These are phyloP conservation scores for Phrynocephalus versicolor DNA, from an alignment of 2,113 vertebrate genomes.

Conservation along the genomic window DNA sequence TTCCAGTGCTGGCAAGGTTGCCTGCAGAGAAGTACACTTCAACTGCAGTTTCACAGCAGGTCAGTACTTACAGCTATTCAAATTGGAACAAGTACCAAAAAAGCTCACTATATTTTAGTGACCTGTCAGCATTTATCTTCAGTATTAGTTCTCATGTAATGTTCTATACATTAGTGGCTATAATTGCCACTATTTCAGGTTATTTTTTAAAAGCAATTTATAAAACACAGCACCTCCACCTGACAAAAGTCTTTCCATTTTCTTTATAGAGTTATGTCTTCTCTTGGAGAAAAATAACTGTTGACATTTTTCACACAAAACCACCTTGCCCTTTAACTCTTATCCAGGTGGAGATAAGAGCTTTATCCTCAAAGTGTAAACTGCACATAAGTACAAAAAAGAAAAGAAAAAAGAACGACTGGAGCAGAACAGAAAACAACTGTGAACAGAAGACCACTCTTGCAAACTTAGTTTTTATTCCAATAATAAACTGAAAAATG, in stretches of 20 bases:
- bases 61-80: slow-evolving; percentile 17
- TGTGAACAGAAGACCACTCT: not conserved
- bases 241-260: slow-evolving; percentile 2
- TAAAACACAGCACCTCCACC: not conserved
- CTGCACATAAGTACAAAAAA: not conserved
- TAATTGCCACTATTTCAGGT: slow-evolving; percentile 22
- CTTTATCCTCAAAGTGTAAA: slow-evolving; percentile 27
- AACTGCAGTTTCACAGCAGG: slow-evolving; percentile 19
- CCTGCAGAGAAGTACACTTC: slow-evolving; percentile 27
- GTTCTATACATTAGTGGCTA: slow-evolving; percentile 18
- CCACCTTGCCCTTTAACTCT: slow-evolving; percentile 21
- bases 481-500: slow-evolving; percentile 2
- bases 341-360: slow-evolving; percentile 21
- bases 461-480: not conserved
- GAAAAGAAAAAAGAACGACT: not conserved
- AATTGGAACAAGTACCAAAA: not conserved
- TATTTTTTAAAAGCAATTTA: slow-evolving; percentile 25
- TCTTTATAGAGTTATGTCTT: slow-evolving; percentile 13
- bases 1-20: slow-evolving; percentile 8
- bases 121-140: slow-evolving; percentile 20
- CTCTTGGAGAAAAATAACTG: slow-evolving; percentile 19
- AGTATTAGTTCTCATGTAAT: slow-evolving; percentile 6
- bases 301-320: slow-evolving; percentile 35
- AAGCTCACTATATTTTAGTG: slow-evolving; percentile 19
- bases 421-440: slow-evolving; percentile 2